phyloP scores from a whole-genome alignment of 2,888 invertebrate genomes.

The Dryomyza anilis region DNA sequence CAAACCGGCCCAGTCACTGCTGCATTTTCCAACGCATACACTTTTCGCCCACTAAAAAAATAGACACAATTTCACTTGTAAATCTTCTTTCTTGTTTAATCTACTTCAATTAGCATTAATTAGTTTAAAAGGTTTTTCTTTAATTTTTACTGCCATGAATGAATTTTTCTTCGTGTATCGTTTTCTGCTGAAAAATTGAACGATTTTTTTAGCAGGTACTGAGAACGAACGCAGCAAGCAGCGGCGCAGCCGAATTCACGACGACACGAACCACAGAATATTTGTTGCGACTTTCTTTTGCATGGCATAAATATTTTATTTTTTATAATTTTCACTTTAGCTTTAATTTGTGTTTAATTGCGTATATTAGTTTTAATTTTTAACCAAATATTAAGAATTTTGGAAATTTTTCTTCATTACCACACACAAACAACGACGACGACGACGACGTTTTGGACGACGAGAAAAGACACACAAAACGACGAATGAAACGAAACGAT shows the following conservation, averaged over 20 bases:
- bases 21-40: background rate
- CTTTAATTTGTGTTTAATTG: too few species aligned
- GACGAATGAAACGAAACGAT: slow-evolving; percentile 26
- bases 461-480: slow-evolving; percentile 31
- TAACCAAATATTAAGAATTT: slow-evolving; percentile 4
- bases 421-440: slow-evolving; percentile 35
- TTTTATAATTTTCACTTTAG: too few species aligned
- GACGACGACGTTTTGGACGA: slow-evolving; percentile 30
- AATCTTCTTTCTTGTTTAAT: too few species aligned
- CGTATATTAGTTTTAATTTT: slow-evolving; percentile 1
- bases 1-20: background rate
- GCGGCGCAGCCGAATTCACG: background rate
- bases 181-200: slow-evolving; percentile 2
- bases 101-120: too few species aligned
- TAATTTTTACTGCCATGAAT: too few species aligned
- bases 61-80: too few species aligned
- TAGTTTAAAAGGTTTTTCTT: background rate
- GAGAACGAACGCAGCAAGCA: background rate
- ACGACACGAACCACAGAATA: too few species aligned
- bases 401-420: slow-evolving; percentile 36
- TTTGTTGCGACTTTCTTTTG: too few species aligned
- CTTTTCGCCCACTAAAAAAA: too few species aligned
- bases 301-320: too few species aligned
- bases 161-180: background rate
- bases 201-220: slow-evolving; percentile 3